Conservation (phyloP, 2,797 vertebrate species). For the Astyanax mexicanus region DNA sequence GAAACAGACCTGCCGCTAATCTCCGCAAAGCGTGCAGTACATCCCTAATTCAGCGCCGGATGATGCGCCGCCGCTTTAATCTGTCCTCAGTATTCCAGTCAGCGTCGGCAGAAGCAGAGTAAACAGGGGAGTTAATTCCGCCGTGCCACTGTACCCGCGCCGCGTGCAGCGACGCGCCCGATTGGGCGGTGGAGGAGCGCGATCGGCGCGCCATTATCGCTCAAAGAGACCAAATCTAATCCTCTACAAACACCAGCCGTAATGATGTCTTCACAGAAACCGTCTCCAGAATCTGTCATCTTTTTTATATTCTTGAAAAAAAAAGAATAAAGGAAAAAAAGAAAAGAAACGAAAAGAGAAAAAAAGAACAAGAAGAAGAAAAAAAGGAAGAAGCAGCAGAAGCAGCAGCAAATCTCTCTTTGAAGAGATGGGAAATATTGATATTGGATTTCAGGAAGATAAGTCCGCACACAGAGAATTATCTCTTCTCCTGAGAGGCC, state of each 20-base stretch:
- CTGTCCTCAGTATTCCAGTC: constrained; percentile 44
- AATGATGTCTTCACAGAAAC: constrained; percentile 10
- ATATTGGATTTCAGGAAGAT: neutral
- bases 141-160: neutral
- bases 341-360: too few species aligned
- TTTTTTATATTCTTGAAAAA: constrained; percentile 3
- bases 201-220: constrained; percentile 4
- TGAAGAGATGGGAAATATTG: constrained; percentile 16
- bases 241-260: constrained; percentile 46
- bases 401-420: constrained; percentile 4
- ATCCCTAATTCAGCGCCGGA: constrained; percentile 35
- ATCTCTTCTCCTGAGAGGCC: constrained; percentile 1
- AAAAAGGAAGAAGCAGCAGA: too few species aligned
- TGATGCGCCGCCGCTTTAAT: constrained; percentile 27
- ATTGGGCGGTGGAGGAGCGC: constrained; percentile 17
- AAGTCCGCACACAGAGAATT: neutral
- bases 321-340: constrained; percentile 7
- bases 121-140: constrained; percentile 49
- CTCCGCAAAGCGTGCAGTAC: neutral
- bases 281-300: constrained; percentile 32
- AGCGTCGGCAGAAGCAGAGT: constrained; percentile 28
- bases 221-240: constrained; percentile 42
- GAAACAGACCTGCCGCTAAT: constrained; percentile 1
- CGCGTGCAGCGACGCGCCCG: constrained; percentile 40
- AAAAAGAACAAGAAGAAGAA: too few species aligned